Base-by-base conservation (phyloP, 2,888 invertebrate genomes). In the Cantharis rufa region DNA sequence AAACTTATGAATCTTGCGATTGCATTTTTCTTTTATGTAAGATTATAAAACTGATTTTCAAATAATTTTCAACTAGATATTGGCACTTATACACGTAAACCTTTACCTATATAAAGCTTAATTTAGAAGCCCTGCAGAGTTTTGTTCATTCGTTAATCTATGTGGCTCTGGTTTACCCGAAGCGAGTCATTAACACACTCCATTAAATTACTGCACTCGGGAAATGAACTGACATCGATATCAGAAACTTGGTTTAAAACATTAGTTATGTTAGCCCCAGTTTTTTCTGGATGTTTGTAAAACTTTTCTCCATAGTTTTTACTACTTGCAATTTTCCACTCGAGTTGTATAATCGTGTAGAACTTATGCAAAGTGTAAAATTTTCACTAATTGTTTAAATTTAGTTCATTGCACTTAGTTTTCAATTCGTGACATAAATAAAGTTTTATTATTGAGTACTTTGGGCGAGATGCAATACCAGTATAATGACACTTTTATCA, bases 121-220 rank as follows among this genome's bases (percentile, higher is more conserved):
- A 81, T 79, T 83, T 81, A 83, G 82, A 82, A 83, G 83, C 82
- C 82, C 83, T 82, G 81, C 77, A 74, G 80, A 77, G 81, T 82
- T 83, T 83, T 83, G 83, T 83, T 82, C 82, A 74, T 77, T 77
- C 72, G 69, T 70, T 81, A 78, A 78, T 75, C 81, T 82, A 78
- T 82, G 82, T 79, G 80, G 81, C 79, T 78, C 79, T 78, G 81
- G 82, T 81, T 81, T 82, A 81, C 82, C 80, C 80, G 79, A 75
- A 80, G 82, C 83, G 79, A 81, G 78, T 83, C 83, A 84, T 84
- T 84, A 84, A 83, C 84, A 82, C 83, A 84, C 82, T 83, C 82
- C 83, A 83, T 84, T 83, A 83, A 84, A 83, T 84, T 82, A 84
- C 81, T 81, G 82, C 82, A 82, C 79, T 80, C 81, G 81, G 82